Evolutionary conservation across 2,113 vertebrate genomes (phyloP).

Genomic region (Petromus typicus): DNA sequence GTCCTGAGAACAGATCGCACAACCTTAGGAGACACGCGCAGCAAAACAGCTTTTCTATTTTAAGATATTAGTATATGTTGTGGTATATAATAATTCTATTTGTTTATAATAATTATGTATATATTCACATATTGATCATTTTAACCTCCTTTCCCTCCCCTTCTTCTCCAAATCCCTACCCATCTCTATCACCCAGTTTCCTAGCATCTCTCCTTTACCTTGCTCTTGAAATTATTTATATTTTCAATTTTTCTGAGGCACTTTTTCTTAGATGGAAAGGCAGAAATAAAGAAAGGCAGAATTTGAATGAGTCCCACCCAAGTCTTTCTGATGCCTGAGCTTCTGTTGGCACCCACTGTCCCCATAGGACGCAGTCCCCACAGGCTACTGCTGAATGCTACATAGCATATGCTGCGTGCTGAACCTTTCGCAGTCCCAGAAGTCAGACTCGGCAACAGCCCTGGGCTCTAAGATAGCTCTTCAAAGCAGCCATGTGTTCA

Average conservation of each 20-base stretch:
- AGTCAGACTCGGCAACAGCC: background rate
- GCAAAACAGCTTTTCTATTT: background rate
- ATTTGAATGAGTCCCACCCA: background rate
- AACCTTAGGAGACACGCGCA: background rate
- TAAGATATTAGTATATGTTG: background rate
- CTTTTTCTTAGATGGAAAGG: background rate
- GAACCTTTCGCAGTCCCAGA: background rate
- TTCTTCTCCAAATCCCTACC: background rate
- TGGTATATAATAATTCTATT: background rate
- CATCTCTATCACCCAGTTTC: background rate
- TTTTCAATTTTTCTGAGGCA: background rate
- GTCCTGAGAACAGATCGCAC: background rate
- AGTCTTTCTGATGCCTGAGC: background rate
- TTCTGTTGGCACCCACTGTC: background rate
- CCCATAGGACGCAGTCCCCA: background rate
- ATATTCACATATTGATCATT: background rate
- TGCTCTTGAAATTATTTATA: background rate
- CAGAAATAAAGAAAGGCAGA: background rate
- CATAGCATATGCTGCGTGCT: background rate
- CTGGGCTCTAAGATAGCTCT: conserved; percentile 12
- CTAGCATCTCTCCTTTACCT: background rate
- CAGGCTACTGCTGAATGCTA: background rate
- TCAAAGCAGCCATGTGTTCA: conserved; percentile 33
- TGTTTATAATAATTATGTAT: background rate
- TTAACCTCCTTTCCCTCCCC: background rate